Evolutionary conservation across 2,113 vertebrate genomes (phyloP), one percentile per base, ranked within the genome.

Genomic region (Butastur rufipennis): DNA sequence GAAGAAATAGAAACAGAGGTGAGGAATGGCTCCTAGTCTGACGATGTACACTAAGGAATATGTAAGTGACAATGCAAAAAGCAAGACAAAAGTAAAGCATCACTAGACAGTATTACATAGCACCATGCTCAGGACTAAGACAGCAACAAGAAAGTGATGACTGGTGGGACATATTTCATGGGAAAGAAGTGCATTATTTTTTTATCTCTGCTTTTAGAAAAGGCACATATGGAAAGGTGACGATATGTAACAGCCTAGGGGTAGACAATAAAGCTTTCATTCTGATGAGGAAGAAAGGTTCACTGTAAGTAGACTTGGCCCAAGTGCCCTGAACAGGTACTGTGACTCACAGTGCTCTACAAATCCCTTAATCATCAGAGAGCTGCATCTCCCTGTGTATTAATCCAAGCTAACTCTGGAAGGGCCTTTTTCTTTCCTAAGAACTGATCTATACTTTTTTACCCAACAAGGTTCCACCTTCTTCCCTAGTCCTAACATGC

Each of bases 1-100:
- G 88, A 92, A 93, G 87, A 94, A 94, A 86, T 2, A 82, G 77
- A 93, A 86, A 85, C 72, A 80, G 90, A 94, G 86, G 75, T 85
- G 42, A 93, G 86, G 83, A 70, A 83, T 73, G 22, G 65, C 83
- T 83, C 67, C 65, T 53, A 75, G 61, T 27, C 79, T 65, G 84
- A 88, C 61, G 65, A 75, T 10, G 32, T 23, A 62, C 68, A 22
- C 77, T 23, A 45, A 71, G 80, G 73, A 95, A 20, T 42, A 95
- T 9, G 11, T n/a, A 68, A 83, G 52, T 72, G 73, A 91, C 77
- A 55, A 26, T 7, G 77, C 58, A 93, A 88, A 93, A 95, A 48
- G 32, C 66, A 70, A 67, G 40, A 40, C 29, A 72, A 42, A 73
- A 93, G 34, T 22, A 84, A 87, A 73, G 53, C 65, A 65, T 63